A percentile compares a stretch with the other conserved stretches of the same genome.
Evolutionary conservation across 35 echinoderm and acorn worm species (phyloP).

Genomic region (Heliocidaris tuberculata): DNA sequence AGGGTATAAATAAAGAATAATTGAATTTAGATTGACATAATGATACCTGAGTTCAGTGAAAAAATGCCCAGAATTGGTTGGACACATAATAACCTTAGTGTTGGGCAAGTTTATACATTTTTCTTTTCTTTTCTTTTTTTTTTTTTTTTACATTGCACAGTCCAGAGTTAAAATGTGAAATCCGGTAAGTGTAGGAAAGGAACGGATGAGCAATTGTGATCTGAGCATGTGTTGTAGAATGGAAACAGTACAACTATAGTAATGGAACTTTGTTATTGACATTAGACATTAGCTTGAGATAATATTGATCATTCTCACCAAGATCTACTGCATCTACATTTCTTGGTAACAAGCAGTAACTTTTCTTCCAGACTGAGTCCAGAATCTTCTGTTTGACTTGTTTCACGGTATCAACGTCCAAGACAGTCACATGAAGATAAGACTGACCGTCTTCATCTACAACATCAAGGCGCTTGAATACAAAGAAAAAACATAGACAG

Average conservation of each 20-base stretch:
- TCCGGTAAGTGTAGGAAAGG: neutral
- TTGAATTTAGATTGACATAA: too few species aligned
- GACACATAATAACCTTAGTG: too few species aligned
- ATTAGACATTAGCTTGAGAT: neutral
- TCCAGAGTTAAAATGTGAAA: neutral
- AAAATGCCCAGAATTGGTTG: too few species aligned
- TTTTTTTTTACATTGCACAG: neutral
- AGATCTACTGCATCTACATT: neutral
- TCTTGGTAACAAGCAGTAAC: neutral
- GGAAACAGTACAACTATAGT: too few species aligned
- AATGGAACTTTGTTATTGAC: too few species aligned
- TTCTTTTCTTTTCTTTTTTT: too few species aligned
- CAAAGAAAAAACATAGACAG: neutral
- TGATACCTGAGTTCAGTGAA: too few species aligned
- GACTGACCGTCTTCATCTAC: slow-evolving; percentile 20
- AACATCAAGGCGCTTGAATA: neutral
- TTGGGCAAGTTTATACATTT: too few species aligned
- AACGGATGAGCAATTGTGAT: too few species aligned
- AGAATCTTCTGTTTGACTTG: slow-evolving; percentile 44
- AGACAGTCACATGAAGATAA: neutral
- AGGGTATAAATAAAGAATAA: too few species aligned
- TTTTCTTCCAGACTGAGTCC: neutral
- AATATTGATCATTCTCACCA: neutral
- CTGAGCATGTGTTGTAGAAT: too few species aligned
- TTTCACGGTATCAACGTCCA: slow-evolving; percentile 32